Conservation (phyloP, 2,797 vertebrate species). For the Ceyx erithaca region DNA sequence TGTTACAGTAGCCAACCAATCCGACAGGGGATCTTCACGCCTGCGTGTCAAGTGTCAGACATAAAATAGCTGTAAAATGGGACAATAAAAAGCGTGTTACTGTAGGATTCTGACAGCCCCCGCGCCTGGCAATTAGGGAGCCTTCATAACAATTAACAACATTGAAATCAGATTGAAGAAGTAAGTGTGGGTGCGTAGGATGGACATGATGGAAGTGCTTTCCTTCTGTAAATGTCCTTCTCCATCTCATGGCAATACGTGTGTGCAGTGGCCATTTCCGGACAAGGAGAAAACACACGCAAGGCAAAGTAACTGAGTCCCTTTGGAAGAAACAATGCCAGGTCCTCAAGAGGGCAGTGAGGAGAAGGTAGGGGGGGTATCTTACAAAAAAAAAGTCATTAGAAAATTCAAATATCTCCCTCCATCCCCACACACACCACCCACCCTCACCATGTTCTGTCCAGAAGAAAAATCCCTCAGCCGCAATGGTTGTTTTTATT, state of each 20-base stretch:
- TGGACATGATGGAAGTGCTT: neutral
- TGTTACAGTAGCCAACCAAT: slow-evolving; percentile 35
- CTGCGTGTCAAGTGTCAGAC: slow-evolving; percentile 51
- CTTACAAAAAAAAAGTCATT: neutral
- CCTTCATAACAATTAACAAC: slow-evolving; percentile 54
- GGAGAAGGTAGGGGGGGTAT: neutral
- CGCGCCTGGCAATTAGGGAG: neutral
- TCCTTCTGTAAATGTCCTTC: neutral
- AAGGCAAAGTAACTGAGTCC: neutral
- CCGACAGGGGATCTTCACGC: slow-evolving; percentile 11
- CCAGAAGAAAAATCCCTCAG: slow-evolving; percentile 93
- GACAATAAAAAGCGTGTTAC: slow-evolving; percentile 43
- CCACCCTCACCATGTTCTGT: slow-evolving; percentile 76
- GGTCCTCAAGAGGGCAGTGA: neutral
- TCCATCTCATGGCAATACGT: rapidly evolving
- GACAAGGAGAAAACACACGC: neutral
- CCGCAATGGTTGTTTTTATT: slow-evolving; percentile 97
- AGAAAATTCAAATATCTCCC: slow-evolving; percentile 62
- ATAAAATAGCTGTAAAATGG: slow-evolving; percentile 47
- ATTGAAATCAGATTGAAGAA: slow-evolving; percentile 35
- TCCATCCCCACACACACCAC: neutral
- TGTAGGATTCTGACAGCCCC: slow-evolving; percentile 26
- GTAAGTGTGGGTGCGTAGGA: neutral
- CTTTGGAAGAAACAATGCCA: rapidly evolving
- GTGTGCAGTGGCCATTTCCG: neutral